Percentiles rank a stretch among this genome's conserved stretches.
Conservation (phyloP, 2,113 vertebrate genomes). For the Oplegnathus fasciatus region DNA sequence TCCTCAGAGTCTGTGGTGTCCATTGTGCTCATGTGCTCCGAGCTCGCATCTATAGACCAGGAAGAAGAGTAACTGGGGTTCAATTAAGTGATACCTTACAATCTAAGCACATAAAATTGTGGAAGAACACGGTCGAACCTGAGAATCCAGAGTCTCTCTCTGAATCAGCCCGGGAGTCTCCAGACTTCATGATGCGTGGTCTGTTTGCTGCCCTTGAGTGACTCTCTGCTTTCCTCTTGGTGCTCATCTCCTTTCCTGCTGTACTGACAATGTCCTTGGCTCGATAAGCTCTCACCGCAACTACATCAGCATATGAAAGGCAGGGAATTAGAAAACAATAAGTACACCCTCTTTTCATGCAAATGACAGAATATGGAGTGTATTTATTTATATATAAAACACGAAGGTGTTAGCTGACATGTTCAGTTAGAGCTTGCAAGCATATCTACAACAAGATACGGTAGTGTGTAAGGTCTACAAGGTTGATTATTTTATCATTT, state of each 20-base stretch:
- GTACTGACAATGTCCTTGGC: conserved; percentile 8
- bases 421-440: not conserved
- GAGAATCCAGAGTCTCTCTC: conserved; percentile 96
- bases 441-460: not conserved
- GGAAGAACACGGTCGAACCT: conserved; percentile 80
- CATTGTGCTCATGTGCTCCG: conserved; percentile 86
- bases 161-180: conserved; percentile 78
- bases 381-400: not conserved
- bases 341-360: not conserved
- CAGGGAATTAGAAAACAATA: conserved; percentile 11
- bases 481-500: too few species aligned
- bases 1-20: conserved; percentile 89
- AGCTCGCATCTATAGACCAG: conserved; percentile 87
- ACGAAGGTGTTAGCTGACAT: too few species aligned
- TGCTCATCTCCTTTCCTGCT: conserved; percentile 68
- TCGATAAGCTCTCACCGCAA: conserved; percentile 10
- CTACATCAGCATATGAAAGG: conserved; percentile 42
- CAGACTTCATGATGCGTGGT: conserved; percentile 66
- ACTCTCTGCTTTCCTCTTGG: conserved; percentile 76
- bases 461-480: too few species aligned
- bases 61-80: not conserved
- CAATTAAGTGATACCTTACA: not conserved
- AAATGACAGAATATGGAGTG: not conserved
- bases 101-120: not conserved
- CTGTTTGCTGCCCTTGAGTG: conserved; percentile 54